phyloP scores from a whole-genome alignment of 2,113 vertebrate species.

The Prunella fulvescens region DNA sequence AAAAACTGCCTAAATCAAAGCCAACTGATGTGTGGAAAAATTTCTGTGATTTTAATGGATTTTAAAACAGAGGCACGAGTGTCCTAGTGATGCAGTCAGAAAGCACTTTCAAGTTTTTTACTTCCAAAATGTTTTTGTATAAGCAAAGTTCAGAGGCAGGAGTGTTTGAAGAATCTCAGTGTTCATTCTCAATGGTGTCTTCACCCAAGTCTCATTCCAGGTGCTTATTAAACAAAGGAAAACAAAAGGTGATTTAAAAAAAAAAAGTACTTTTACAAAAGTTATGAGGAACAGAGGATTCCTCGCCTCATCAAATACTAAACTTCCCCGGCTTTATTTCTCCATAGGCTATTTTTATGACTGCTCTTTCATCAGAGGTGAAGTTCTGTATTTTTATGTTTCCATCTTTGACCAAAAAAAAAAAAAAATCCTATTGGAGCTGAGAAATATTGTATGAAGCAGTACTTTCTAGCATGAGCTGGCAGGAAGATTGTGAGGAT shows the following conservation, averaged over 20 bases:
- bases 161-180: conserved; percentile 5
- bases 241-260: conserved; percentile 23
- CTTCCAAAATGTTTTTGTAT: conserved; percentile 37
- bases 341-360: conserved; percentile 30
- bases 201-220: conserved; percentile 34
- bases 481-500: background rate
- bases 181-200: conserved; percentile 48
- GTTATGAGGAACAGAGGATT: conserved; percentile 44
- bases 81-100: conserved; percentile 20
- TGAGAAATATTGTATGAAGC: background rate
- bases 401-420: background rate
- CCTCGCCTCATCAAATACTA: conserved; percentile 19
- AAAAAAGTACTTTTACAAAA: background rate
- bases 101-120: conserved; percentile 42
- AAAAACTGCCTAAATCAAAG: background rate
- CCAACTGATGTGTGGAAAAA: background rate
- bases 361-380: conserved; percentile 37
- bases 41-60: background rate
- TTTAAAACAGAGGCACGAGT: background rate
- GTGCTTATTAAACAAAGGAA: conserved; percentile 49
- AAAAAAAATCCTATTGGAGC: background rate
- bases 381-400: conserved; percentile 30
- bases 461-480: conserved; percentile 1
- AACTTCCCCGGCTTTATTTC: conserved; percentile 55
- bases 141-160: conserved; percentile 29